Conservation (phyloP, 2,797 vertebrate species). For the Gallinago solitaria region DNA sequence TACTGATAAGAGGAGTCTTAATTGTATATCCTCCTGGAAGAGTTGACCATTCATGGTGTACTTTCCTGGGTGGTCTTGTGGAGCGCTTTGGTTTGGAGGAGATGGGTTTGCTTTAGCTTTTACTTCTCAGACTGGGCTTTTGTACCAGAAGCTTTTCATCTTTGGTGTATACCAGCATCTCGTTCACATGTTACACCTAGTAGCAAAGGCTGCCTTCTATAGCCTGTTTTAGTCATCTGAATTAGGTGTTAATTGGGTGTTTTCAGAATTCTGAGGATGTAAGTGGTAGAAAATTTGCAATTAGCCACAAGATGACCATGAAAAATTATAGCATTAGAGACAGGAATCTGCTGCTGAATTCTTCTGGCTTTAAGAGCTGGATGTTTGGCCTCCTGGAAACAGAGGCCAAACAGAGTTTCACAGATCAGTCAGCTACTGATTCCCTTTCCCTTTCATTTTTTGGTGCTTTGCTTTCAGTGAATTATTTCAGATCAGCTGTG, state of each 20-base stretch:
- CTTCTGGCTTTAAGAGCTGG: neutral
- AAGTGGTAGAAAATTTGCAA: neutral
- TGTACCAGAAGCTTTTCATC: neutral
- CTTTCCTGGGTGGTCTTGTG: too few relatives aligned
- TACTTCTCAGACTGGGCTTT: neutral
- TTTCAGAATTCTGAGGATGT: neutral
- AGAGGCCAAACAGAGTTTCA: neutral
- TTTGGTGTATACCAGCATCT: neutral
- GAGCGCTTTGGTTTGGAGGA: neutral
- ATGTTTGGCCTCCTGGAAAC: neutral
- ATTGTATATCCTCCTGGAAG: neutral
- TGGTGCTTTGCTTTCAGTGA: neutral
- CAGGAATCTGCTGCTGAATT: neutral
- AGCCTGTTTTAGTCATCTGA: neutral
- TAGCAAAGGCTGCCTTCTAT: neutral
- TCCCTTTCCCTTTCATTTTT: neutral
- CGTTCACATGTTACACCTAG: neutral
- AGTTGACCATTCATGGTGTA: neutral
- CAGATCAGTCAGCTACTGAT: neutral
- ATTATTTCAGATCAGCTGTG: neutral
- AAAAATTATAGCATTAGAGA: neutral
- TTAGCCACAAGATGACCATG: neutral
- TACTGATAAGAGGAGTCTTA: neutral
- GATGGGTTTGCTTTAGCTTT: neutral
- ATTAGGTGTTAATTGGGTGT: fast-evolving